Evolutionary conservation across 2,888 invertebrate genomes (phyloP).

Genomic region (Eulithis testata): DNA sequence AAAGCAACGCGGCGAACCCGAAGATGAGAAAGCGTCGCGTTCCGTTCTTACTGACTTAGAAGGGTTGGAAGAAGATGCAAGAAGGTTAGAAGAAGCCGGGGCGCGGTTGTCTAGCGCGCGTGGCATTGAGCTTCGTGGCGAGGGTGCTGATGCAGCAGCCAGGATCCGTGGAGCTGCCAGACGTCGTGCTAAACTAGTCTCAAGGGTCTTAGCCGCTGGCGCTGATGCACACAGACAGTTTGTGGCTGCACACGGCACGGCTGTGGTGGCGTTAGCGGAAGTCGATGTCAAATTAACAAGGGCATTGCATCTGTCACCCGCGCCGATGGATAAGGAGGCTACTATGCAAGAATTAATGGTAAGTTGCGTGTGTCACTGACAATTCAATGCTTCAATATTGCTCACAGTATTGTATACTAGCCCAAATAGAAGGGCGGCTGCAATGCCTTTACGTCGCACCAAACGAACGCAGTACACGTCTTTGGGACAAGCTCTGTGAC

Average conservation of each 20-base stretch:
- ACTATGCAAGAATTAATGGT: constrained; percentile 79
- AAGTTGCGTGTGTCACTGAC: constrained; percentile 39
- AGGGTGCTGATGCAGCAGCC: constrained; percentile 88
- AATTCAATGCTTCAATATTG: too few species aligned
- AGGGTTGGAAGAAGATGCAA: constrained; percentile 86
- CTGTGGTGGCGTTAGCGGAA: constrained; percentile 88
- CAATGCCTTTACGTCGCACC: too few species aligned
- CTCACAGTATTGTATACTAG: too few species aligned
- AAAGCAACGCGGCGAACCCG: constrained; percentile 71
- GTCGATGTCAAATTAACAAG: constrained; percentile 90
- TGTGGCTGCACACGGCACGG: constrained; percentile 88
- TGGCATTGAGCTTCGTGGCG: constrained; percentile 86
- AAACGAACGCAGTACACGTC: too few species aligned
- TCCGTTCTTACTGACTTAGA: constrained; percentile 84
- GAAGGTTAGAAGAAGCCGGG: constrained; percentile 88
- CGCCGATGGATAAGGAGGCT: constrained; percentile 70
- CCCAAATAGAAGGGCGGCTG: too few species aligned
- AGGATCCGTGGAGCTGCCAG: constrained; percentile 86
- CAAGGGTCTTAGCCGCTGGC: constrained; percentile 85
- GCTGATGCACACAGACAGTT: constrained; percentile 87
- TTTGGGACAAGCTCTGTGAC: too few species aligned
- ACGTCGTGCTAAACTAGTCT: constrained; percentile 87
- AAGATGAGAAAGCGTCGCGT: constrained; percentile 84
- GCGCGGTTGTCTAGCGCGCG: constrained; percentile 87
- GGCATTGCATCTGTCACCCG: constrained; percentile 85